phyloP scores from a whole-genome alignment of 2,797 vertebrate genomes.

The Myotis pilosus region DNA sequence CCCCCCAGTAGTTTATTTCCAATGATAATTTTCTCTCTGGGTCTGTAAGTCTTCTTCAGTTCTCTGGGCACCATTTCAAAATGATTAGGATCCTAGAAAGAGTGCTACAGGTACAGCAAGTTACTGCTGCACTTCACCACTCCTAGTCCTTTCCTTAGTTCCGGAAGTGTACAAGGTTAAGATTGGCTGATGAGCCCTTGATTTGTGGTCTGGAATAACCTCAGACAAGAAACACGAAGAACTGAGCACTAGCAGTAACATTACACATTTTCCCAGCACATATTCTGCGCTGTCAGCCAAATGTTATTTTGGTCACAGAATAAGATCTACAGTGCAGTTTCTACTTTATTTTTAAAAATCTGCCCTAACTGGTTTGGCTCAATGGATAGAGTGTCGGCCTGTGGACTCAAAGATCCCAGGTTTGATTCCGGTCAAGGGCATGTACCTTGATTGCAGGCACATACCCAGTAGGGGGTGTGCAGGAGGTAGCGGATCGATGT shows the following conservation, averaged over 20 bases:
- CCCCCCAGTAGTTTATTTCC: neutral
- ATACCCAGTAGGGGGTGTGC: too few relatives aligned
- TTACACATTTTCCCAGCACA: neutral
- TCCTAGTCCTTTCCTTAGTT: neutral
- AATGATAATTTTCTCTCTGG: neutral
- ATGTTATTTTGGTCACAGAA: neutral
- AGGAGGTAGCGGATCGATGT: too few relatives aligned
- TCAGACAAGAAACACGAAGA: neutral
- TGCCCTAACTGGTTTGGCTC: too few relatives aligned
- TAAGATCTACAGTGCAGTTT: neutral
- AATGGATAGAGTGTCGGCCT: too few relatives aligned
- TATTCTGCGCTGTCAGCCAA: neutral
- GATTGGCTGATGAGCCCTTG: neutral
- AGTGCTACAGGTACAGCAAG: neutral
- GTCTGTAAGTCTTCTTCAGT: slow-evolving; percentile 14
- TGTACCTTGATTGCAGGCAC: too few relatives aligned
- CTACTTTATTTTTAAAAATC: neutral
- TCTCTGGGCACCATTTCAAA: neutral
- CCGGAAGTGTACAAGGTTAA: neutral
- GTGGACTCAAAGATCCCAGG: too few relatives aligned
- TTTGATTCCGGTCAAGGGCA: too few relatives aligned
- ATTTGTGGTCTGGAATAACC: neutral
- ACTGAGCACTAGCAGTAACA: neutral
- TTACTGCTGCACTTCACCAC: neutral
- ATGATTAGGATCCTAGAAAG: neutral